Evolutionary conservation across 2,113 vertebrate genomes (phyloP), one percentile per base, ranked within the genome.

Genomic region (Psittacus erithacus): DNA sequence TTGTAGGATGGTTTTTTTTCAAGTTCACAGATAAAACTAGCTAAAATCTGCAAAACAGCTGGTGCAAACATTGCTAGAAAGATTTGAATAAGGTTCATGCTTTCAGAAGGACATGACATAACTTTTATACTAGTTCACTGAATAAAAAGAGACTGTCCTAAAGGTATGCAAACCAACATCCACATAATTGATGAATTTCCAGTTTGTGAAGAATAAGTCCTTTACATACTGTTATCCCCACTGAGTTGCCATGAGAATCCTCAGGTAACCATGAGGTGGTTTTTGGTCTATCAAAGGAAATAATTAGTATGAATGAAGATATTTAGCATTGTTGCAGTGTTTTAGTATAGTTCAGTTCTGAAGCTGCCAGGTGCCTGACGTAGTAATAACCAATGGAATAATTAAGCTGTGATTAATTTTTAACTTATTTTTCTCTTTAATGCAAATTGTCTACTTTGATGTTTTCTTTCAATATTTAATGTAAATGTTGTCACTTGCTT

Each of bases 351-450:
- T 44, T 90, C 19, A 18, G 17, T 82, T 94, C 52, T 80, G 59
- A 81, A 92, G 68, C 46, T 86, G 57, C 44, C 47, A 52, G 74
- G 85, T 95, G 92, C 88, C 93, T 95, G 55, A 63, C 60, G 52
- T 44, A 44, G 13, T 79, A 33, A 22, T 85, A 73, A 82, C 43
- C 50, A 78, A 55, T 75, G 41, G 60, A 89, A 53, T 78, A 70
- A 92, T 86, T 27, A 88, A 60, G 25, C 74, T 91, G 39, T 73
- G 71, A 76, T 73, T 53, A 63, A 78, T 41, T 93, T 93, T 69
- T 93, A 90, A 90, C 59, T 87, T 89, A 82, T 64, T 94, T 93
- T 67, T 71, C 31, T 91, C 86, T 70, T 62, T 39, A 94, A 57
- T 52, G 80, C 23, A 28, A 49, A 75, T 78, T 59, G 60, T 78